These are phyloP conservation scores for Lithobius niger DNA, from an alignment of 1,140 invertebrate genomes.

Conservation along the genomic window DNA sequence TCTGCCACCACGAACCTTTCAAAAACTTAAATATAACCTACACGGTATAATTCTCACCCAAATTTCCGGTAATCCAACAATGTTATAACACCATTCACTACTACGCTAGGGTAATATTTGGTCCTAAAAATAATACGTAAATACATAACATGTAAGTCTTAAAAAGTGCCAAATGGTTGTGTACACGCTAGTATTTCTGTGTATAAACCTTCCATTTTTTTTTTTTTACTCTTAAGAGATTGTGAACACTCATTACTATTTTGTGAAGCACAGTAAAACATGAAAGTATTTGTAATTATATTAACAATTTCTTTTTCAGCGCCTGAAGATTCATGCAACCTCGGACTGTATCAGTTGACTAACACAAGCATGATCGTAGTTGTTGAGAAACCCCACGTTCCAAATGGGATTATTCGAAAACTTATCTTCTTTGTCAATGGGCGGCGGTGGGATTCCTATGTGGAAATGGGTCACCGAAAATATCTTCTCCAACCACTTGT, in stretches of 20 bases:
- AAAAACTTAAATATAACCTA: too few relatives aligned
- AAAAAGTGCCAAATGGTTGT: too few relatives aligned
- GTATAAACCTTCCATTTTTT: too few relatives aligned
- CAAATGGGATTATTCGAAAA: slow-evolving; percentile 41
- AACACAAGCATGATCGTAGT: slow-evolving; percentile 48
- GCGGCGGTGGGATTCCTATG: not conserved
- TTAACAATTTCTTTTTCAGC: slow-evolving; percentile 2
- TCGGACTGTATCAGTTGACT: slow-evolving; percentile 45
- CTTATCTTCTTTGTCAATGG: not conserved
- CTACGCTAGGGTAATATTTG: too few relatives aligned
- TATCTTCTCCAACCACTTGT: slow-evolving; percentile 20
- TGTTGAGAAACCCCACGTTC: slow-evolving; percentile 50
- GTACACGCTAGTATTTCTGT: too few relatives aligned
- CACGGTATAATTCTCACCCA: too few relatives aligned
- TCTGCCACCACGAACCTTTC: too few relatives aligned
- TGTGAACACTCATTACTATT: not conserved
- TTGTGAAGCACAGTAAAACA: not conserved
- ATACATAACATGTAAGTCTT: too few relatives aligned
- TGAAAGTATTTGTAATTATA: not conserved
- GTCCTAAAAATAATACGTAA: too few relatives aligned
- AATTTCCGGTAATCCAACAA: too few relatives aligned
- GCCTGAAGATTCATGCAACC: slow-evolving; percentile 22
- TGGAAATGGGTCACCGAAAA: not conserved
- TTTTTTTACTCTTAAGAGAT: not conserved
- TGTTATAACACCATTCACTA: too few relatives aligned